phyloP scores from a whole-genome alignment of 2,113 vertebrate species.

The Cinclus cinclus region DNA sequence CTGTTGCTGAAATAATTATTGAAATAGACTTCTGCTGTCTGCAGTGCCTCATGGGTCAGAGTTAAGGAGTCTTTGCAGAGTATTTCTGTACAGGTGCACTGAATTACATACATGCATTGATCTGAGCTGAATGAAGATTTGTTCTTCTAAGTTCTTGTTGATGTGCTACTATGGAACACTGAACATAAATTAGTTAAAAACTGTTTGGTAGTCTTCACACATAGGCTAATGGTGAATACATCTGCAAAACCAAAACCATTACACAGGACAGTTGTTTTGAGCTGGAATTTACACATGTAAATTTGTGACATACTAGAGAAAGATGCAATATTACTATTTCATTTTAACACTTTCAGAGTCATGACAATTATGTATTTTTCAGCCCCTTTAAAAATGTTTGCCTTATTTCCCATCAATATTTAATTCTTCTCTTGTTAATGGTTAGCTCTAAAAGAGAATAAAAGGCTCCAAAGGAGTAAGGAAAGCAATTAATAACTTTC shows the following conservation, averaged over 20 bases:
- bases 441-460: neutral
- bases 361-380: neutral
- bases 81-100: conserved; percentile 27
- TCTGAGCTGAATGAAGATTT: conserved; percentile 58
- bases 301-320: conserved; percentile 1
- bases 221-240: neutral
- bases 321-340: neutral
- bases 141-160: conserved; percentile 31
- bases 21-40: conserved; percentile 38
- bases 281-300: neutral
- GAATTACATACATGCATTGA: conserved; percentile 39
- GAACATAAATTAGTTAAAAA: conserved; percentile 55
- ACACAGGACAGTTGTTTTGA: conserved; percentile 6
- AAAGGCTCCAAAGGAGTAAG: conserved; percentile 6
- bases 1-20: conserved; percentile 19
- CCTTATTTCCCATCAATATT: conserved; percentile 19
- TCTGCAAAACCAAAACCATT: neutral
- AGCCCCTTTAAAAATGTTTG: conserved; percentile 8
- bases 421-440: conserved; percentile 16
- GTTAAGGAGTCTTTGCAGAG: neutral
- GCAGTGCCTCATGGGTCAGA: neutral
- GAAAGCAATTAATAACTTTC: neutral
- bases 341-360: neutral
- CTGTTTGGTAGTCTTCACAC: conserved; percentile 22
- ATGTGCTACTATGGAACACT: neutral